Base-by-base conservation (phyloP, 2,888 invertebrate genomes). In the Meta bourneti region DNA sequence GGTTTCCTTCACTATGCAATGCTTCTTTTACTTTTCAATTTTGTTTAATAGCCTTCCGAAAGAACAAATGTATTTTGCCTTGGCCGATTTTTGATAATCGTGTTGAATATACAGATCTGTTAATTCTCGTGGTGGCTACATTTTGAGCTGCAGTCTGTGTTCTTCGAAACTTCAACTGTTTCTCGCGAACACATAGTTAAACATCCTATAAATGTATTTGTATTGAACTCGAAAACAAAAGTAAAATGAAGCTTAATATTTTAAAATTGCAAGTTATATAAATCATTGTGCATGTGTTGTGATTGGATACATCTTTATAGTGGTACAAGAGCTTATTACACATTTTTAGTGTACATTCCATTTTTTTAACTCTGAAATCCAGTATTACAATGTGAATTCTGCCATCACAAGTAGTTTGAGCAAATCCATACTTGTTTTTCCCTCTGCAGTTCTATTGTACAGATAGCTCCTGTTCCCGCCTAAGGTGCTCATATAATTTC, bases 101-200 rank as follows among this genome's bases (percentile, higher is more conserved):
- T 93, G 93, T 93, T 91, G 85, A 91, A 87, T 91, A 87, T 91
- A 90, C 87, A 92, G 90, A 93, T 93, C 90, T 93, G 93, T 93
- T 92, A 90, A 86, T 93, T 89, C 89, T 83, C 77, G 52, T 89
- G 89, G 91, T 91, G 87, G 83, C 91, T 91, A 83, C 87, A 79
- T 93, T 93, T 86, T 77, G 80, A 89, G 87, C 92, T 92, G 83
- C 72, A 88, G 71, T 80, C 77, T 81, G 80, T 75, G 84, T 87
- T 88, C 77, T 86, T n/a, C n/a, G n/a, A n/a, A n/a, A n/a, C n/a
- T n/a, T n/a, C n/a, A n/a, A n/a, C n/a, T n/a, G n/a, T n/a, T 82
- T 70, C 81, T 81, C 74, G 82, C 70, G 83, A 83, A 88, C 86
- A 82, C 74, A 52, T 83, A 89, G 89, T 89, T 89, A 61, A 83